A percentile compares a stretch with the other conserved stretches of the same genome.
phyloP scores from a whole-genome alignment of 2,888 invertebrate genomes.

The Galerucella nymphaeae region DNA sequence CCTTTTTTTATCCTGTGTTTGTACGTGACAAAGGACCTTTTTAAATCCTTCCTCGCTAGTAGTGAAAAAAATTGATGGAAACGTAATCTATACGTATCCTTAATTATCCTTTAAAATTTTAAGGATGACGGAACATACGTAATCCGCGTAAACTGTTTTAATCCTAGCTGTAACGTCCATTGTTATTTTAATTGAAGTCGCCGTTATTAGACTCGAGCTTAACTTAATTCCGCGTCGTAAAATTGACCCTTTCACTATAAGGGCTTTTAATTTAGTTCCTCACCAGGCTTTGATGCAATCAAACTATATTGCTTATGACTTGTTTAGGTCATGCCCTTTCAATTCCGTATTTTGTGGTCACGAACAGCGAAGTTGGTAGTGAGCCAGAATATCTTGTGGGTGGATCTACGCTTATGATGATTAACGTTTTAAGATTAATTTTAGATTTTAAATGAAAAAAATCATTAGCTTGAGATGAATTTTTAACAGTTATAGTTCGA shows the following conservation, averaged over 20 bases:
- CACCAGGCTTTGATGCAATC: slow-evolving; percentile 12
- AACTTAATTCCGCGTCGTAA: slow-evolving; percentile 25
- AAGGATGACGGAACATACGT: slow-evolving; percentile 13
- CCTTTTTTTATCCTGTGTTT: not conserved
- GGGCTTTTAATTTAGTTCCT: slow-evolving; percentile 22
- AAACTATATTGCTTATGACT: slow-evolving; percentile 26
- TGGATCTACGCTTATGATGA: not conserved
- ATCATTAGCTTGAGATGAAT: too few relatives aligned
- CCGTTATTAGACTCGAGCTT: slow-evolving; percentile 20
- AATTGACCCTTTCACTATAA: slow-evolving; percentile 23
- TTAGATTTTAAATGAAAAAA: too few relatives aligned
- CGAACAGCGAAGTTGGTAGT: not conserved
- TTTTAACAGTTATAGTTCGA: too few relatives aligned
- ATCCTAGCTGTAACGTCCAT: slow-evolving; percentile 21
- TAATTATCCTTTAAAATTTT: slow-evolving; percentile 17
- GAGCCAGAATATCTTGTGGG: not conserved
- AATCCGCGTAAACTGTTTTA: slow-evolving; percentile 21
- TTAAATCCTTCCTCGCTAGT: not conserved
- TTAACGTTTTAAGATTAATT: too few relatives aligned
- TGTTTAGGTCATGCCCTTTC: slow-evolving; percentile 19
- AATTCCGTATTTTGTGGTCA: not conserved
- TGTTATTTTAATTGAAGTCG: slow-evolving; percentile 26
- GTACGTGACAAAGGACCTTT: not conserved
- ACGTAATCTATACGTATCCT: not conserved
- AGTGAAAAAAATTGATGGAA: not conserved